These are phyloP conservation scores for Plebejus argus DNA, from an alignment of 2,888 invertebrate species.

Conservation along the genomic window DNA sequence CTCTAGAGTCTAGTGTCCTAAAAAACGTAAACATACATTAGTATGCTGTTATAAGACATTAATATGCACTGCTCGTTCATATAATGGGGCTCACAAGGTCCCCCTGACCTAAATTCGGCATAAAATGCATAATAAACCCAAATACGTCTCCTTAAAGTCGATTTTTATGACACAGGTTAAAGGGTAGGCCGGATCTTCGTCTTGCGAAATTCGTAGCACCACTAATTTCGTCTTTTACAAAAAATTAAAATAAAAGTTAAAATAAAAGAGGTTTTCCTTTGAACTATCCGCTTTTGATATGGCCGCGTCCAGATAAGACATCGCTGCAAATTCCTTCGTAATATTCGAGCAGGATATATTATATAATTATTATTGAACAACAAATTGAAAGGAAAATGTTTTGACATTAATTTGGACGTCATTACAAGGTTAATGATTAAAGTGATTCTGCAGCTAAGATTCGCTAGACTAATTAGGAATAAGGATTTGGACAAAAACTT, in stretches of 20 bases:
- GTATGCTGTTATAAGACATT: constrained; percentile 11
- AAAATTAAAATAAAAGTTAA: too few species aligned
- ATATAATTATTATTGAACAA: neutral
- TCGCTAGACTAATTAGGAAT: neutral
- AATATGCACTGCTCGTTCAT: constrained; percentile 22
- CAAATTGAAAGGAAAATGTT: neutral
- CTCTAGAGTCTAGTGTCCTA: too few species aligned
- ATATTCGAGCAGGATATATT: constrained; percentile 3
- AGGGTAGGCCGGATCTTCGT: constrained; percentile 24
- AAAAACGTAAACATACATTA: constrained; percentile 14
- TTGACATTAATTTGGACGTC: neutral
- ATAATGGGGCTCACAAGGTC: constrained; percentile 27
- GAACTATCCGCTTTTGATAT: constrained; percentile 57
- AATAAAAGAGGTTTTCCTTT: constrained; percentile 7
- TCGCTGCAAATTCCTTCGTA: neutral
- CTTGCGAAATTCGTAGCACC: neutral
- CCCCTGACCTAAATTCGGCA: constrained; percentile 28
- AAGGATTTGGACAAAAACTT: neutral
- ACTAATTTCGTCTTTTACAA: neutral
- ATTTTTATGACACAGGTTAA: constrained; percentile 27
- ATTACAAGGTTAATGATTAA: neutral
- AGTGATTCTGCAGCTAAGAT: neutral
- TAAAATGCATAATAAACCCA: constrained; percentile 9
- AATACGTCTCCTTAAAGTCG: constrained; percentile 15
- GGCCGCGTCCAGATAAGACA: constrained; percentile 66